Evolutionary conservation across 2,797 vertebrate genomes (phyloP).

Genomic region (Sternarchorhynchus goeldii): DNA sequence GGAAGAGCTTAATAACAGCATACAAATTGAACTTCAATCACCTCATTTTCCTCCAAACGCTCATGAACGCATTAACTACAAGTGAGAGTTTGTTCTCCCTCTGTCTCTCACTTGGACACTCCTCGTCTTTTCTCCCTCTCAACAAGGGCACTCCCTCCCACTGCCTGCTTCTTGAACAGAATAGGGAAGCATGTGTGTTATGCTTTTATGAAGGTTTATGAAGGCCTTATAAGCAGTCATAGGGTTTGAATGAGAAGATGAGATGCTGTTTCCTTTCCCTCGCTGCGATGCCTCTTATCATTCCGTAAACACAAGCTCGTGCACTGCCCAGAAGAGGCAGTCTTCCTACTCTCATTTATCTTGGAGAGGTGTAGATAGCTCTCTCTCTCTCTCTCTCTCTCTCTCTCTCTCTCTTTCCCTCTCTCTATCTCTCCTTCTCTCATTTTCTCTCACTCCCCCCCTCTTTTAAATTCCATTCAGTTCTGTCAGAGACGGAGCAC

Average conservation of each 20-base stretch:
- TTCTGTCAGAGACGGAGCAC: constrained; percentile 60
- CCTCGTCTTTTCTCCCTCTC: neutral
- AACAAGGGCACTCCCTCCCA: neutral
- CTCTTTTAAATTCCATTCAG: constrained; percentile 65
- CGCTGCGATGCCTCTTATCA: constrained; percentile 83
- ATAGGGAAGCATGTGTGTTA: neutral
- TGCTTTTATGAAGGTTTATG: constrained; percentile 37
- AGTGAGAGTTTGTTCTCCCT: constrained; percentile 17
- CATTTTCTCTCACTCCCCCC: constrained; percentile 54
- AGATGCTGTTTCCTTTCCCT: constrained; percentile 52
- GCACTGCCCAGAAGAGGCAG: constrained; percentile 73
- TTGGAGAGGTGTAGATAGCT: constrained; percentile 76
- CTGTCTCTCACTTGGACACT: neutral
- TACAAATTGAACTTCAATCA: constrained; percentile 99
- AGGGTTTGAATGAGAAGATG: too few species aligned
- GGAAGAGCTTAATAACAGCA: constrained; percentile 99
- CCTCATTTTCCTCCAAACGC: constrained; percentile 88
- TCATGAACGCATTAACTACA: constrained; percentile 79
- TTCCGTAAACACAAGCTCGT: constrained; percentile 80
- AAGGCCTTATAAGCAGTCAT: constrained; percentile 45
- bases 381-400: constrained; percentile 62
- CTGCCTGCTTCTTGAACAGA: constrained; percentile 16
- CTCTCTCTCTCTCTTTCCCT: constrained; percentile 45
- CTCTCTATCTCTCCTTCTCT: constrained; percentile 56
- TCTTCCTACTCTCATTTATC: constrained; percentile 86